Percentiles rank a stretch among this genome's conserved stretches.
Evolutionary conservation across 2,113 vertebrate genomes (phyloP).

Genomic region (Anoplopoma fimbria): DNA sequence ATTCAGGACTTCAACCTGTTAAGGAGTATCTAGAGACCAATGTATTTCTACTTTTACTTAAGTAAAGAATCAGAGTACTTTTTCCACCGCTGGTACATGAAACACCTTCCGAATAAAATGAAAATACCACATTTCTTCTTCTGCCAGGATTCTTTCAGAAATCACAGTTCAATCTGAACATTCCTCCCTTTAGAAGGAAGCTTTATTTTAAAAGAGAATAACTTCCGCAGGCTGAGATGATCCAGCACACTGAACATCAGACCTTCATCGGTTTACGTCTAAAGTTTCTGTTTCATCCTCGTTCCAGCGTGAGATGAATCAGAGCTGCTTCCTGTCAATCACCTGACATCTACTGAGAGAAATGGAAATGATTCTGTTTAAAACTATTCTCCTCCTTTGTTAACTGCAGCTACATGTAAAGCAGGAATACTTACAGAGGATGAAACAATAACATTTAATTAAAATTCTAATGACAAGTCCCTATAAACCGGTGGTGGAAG

Average conservation of each 20-base stretch:
- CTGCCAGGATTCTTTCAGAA: not conserved
- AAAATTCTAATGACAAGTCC: not conserved
- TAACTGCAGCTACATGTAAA: not conserved
- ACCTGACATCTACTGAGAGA: conserved; percentile 6
- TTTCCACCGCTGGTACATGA: not conserved
- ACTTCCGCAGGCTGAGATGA: conserved; percentile 32
- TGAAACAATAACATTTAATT: too few species aligned
- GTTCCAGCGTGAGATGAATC: not conserved
- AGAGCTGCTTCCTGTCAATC: conserved; percentile 21
- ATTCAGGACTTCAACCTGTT: not conserved
- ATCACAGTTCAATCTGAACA: not conserved
- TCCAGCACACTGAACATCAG: conserved; percentile 15
- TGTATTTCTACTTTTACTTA: not conserved
- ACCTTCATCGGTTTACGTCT: not conserved
- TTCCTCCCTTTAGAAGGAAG: conserved; percentile 1
- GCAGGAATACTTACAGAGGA: not conserved
- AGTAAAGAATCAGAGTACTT: too few species aligned
- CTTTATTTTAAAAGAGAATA: not conserved
- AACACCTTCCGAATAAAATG: not conserved
- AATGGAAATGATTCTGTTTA: not conserved
- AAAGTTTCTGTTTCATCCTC: conserved; percentile 4
- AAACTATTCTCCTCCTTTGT: not conserved
- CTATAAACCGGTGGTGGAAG: not conserved
- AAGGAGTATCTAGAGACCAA: not conserved
- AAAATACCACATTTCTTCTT: not conserved